Conservation (phyloP, 2,113 vertebrate genomes). For the Cariama cristata region DNA sequence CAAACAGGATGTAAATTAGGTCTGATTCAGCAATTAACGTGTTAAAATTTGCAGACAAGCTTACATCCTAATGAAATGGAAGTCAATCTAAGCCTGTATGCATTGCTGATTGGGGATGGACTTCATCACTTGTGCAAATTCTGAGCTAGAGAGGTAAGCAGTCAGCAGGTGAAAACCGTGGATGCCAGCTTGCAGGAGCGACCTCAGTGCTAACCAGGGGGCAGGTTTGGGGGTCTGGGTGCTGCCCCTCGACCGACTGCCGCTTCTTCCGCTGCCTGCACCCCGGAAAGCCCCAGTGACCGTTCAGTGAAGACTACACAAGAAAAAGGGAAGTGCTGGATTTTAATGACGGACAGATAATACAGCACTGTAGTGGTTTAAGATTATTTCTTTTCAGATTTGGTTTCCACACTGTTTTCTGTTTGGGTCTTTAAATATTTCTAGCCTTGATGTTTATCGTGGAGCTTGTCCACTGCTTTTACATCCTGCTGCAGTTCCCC, state of each 20-base stretch:
- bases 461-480: neutral
- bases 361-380: neutral
- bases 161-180: neutral
- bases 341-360: neutral
- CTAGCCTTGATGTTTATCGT: neutral
- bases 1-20: neutral
- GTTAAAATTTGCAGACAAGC: neutral
- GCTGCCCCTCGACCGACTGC: rapidly evolving
- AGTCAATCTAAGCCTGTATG: neutral
- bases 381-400: neutral
- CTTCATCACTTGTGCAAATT: neutral
- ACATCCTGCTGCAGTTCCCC: neutral
- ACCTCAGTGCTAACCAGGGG: neutral
- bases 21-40: neutral
- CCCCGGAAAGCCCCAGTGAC: neutral
- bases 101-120: neutral
- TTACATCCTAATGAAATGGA: neutral
- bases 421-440: neutral
- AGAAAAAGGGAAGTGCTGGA: neutral
- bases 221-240: neutral
- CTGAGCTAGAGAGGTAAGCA: neutral
- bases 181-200: too few relatives aligned
- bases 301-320: rapidly evolving
- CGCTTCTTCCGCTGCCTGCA: neutral
- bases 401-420: neutral